Evolutionary conservation across 2,888 invertebrate species (phyloP), one percentile per base, ranked within the genome.

Genomic region (Scrobipalpa costella): DNA sequence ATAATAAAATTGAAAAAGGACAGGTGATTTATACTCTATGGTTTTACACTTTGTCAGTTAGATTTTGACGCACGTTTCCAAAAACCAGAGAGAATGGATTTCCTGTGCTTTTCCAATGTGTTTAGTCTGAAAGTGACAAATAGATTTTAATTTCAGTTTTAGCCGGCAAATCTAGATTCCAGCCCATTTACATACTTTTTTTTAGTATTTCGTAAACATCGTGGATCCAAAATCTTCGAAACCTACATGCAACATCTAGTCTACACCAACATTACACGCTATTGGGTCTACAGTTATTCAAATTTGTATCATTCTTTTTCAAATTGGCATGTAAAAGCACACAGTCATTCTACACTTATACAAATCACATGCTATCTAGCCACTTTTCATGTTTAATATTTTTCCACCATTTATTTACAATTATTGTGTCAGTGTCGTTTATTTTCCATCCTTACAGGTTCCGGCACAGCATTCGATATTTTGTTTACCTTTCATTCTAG

Each of bases 241-340:
- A 44, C 19, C n/a, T 8, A 50, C 47, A 13, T 62, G 19, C 11
- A 49, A 50, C 17, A 44, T 21, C 38, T 55, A 64, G 36, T 21
- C 38, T 55, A 64, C 78, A 83, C 80, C 75, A 72, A 84, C 84
- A 81, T 79, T 69, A 85, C 81, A 85, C 86, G 76, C 81, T 80
- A 76, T 77, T 90, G 88, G 90, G 89, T 90, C 89, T 89, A 88
- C 85, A 77, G 73, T 44, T 44, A 63, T 52, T 58, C 62, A 68
- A 68, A 71, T 59, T 68, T 65, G 63, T 64, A 73, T 74, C 61
- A 57, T 69, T 65, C 63, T 64, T 66, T 68, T 67, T 65, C 64
- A 65, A 74, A 80, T 81, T 76, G 73, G 85, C 86, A 85, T 86
- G 85, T 72, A 40, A 8, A 68, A 64, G 77, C 77, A 79, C 80